phyloP scores from a whole-genome alignment of 2,797 vertebrate species.

The Sebastes matsubarae region DNA sequence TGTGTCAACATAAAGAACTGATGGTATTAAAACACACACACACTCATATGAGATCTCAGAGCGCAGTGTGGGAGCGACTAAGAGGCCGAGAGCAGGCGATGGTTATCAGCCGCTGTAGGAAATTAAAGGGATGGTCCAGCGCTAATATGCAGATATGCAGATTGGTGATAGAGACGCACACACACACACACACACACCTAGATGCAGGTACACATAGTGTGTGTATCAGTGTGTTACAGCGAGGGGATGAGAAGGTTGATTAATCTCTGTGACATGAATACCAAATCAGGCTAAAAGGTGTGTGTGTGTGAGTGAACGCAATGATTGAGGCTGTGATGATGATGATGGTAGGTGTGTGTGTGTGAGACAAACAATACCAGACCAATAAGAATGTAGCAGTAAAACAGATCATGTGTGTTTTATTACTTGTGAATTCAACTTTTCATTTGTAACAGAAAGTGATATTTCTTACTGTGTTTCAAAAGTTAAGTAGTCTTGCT shows the following conservation, averaged over 20 bases:
- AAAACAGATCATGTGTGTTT: not conserved
- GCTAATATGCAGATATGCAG: conserved; percentile 72
- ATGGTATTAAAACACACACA: not conserved
- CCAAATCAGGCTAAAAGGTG: conserved; percentile 30
- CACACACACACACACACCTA: not conserved
- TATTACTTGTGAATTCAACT: not conserved
- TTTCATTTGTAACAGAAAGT: too few species aligned
- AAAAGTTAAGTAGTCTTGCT: not conserved
- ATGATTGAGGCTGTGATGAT: conserved; percentile 6
- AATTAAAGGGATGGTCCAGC: conserved; percentile 72
- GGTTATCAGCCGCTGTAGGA: conserved; percentile 69
- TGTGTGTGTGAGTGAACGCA: conserved; percentile 7
- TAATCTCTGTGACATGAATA: conserved; percentile 59
- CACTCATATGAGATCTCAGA: not conserved
- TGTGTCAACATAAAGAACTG: not conserved
- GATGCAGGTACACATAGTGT: conserved; percentile 13
- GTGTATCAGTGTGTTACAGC: conserved; percentile 32
- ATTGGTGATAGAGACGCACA: conserved; percentile 47
- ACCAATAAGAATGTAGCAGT: not conserved
- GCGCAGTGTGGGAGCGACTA: conserved; percentile 24
- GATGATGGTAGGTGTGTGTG: not conserved
- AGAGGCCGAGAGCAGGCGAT: conserved; percentile 43
- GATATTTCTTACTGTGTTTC: not conserved
- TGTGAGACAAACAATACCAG: too few species aligned
- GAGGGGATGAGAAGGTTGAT: conserved; percentile 42